Percentiles rank a stretch among this genome's conserved stretches.
These are phyloP conservation scores for Anolis apletophallus DNA, from an alignment of 2,797 vertebrate genomes.

Conservation along the genomic window DNA sequence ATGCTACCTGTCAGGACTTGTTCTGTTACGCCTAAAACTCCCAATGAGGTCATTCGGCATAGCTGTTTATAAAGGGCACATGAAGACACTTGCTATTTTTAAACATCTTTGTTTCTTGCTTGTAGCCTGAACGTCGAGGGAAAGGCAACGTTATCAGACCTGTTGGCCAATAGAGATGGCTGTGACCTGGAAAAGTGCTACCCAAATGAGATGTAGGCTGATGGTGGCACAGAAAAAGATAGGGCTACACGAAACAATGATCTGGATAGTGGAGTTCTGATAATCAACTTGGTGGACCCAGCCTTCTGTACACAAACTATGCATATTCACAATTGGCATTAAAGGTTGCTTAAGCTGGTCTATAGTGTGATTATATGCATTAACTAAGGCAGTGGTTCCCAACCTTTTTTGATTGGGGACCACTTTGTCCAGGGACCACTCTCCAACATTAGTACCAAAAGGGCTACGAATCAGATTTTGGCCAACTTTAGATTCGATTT, in stretches of 20 bases:
- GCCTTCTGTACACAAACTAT: background rate
- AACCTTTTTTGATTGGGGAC: too few species aligned
- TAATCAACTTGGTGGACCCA: background rate
- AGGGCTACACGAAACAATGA: background rate
- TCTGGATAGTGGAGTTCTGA: background rate
- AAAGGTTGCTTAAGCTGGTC: background rate
- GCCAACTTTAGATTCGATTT: too few species aligned
- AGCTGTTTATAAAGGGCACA: slow-evolving; percentile 17
- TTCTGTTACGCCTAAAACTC: slow-evolving; percentile 64
- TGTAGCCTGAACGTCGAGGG: background rate
- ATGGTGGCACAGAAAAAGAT: background rate
- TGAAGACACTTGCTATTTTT: slow-evolving; percentile 68
- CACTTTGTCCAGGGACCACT: too few species aligned
- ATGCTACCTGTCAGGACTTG: slow-evolving; percentile 67
- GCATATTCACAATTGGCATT: background rate
- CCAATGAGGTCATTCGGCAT: slow-evolving; percentile 66
- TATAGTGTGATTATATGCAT: too few species aligned
- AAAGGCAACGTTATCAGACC: background rate
- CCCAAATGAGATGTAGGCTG: background rate
- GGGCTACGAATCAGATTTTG: too few species aligned
- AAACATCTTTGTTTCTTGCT: slow-evolving; percentile 40
- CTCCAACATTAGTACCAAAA: too few species aligned
- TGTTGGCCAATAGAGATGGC: background rate
- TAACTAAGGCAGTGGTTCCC: too few species aligned
- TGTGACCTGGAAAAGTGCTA: background rate